Evolutionary conservation across 2,888 invertebrate species (phyloP).

Genomic region (Agrotis segetum): DNA sequence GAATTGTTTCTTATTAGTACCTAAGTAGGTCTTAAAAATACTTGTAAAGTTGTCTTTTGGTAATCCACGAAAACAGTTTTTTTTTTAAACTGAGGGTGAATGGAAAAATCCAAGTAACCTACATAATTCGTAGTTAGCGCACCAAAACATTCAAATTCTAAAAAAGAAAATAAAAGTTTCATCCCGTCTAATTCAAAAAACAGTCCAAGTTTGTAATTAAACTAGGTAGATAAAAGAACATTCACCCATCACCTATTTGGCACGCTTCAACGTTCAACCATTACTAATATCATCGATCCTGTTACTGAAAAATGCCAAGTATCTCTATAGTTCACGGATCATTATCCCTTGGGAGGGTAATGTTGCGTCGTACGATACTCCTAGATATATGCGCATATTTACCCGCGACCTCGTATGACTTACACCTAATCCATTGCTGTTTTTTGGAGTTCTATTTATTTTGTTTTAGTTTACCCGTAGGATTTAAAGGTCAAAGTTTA

Average conservation of each 20-base stretch:
- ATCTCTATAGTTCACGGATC: conserved; percentile 69
- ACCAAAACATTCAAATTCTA: too few species aligned
- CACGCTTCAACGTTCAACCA: background rate
- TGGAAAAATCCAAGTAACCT: too few species aligned
- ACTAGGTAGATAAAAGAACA: too few species aligned
- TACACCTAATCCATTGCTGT: conserved; percentile 29
- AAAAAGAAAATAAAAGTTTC: too few species aligned
- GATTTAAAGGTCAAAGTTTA: background rate
- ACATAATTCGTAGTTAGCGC: too few species aligned
- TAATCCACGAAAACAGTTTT: too few species aligned
- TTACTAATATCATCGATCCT: conserved; percentile 9
- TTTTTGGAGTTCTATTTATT: conserved; percentile 24
- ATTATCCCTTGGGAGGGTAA: conserved; percentile 71
- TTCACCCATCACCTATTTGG: conserved; percentile 13
- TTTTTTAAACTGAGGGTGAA: too few species aligned
- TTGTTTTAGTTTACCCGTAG: conserved; percentile 20
- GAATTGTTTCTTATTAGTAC: too few species aligned
- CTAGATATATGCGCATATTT: conserved; percentile 71
- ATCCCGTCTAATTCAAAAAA: too few species aligned
- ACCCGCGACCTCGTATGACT: conserved; percentile 51
- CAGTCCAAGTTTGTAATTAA: too few species aligned
- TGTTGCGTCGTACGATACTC: conserved; percentile 63
- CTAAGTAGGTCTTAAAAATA: too few species aligned
- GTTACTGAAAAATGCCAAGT: conserved; percentile 44
- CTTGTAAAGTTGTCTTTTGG: too few species aligned